Base-by-base conservation (phyloP, 2,113 vertebrate species). In the Taxidea taxus region DNA sequence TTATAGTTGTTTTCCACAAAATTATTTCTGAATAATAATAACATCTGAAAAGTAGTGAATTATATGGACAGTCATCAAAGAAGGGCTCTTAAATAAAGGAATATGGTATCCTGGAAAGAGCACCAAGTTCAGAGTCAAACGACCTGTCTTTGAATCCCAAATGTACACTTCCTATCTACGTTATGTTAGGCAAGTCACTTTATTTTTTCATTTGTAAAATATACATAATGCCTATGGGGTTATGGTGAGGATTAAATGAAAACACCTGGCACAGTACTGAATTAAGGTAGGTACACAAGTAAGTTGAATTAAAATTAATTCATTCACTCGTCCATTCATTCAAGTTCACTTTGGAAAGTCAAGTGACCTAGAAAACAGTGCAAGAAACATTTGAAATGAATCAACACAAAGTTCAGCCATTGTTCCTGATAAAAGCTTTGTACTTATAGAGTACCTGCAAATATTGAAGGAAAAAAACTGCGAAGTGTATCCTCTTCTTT, bases 391-490 rank as follows among this genome's bases (percentile, higher is more conserved):
- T 54, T 83, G 27, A 42, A 94, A 77, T 87, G 20, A 75, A 91
- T 51, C 42, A 80, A 87, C 29, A 70, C 7, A 20, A 87, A 66
- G 7, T 29, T 89, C 84, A 91, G 49, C 23, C 21, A 81, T 77
- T 93, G 25, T 91, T 85, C n/a, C 90, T 87, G 74, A 47, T 95
- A 78, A 92, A 89, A 74, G 18, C 31, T 80, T 75, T 87, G 72
- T 89, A 51, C 15, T 91, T 68, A 68, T 0, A 89, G 18, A 83
- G 7, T 62, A 74, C n/a, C 54, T 90, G 80, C 25, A 91, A 64
- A 90, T 54, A 70, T 7, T 31, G 25, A 49, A 34, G 39, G 44
- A 82, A 93, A 51, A 86, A 77, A 80, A 60, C 37, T 23, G 1
- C 44, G 15, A 77, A 78, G 34, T 83, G 34, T 80, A 77, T 75